Conservation (phyloP, 2,113 vertebrate species). For the Archilochus colubris region DNA sequence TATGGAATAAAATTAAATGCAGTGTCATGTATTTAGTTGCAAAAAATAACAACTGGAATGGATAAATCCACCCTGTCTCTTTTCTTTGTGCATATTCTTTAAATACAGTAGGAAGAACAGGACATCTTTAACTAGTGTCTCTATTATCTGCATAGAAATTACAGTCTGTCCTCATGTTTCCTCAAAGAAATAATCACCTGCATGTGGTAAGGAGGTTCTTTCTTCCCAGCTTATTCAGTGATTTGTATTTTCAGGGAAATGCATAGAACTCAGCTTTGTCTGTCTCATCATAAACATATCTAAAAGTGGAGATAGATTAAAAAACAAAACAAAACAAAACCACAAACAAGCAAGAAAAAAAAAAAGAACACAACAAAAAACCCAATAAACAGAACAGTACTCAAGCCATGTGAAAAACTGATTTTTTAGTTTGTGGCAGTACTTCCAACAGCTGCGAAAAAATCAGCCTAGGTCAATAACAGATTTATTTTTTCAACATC, state of each 20-base stretch:
- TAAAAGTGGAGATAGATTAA: neutral
- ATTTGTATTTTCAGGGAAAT: neutral
- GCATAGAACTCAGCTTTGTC: neutral
- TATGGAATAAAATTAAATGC: neutral
- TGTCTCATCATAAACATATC: neutral
- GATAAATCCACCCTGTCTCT: neutral
- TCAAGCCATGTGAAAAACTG: neutral
- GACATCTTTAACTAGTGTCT: neutral
- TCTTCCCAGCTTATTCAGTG: neutral
- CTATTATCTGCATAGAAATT: neutral
- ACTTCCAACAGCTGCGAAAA: neutral
- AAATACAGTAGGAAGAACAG: neutral
- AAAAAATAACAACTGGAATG: neutral
- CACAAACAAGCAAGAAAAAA: too few species aligned
- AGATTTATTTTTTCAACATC: neutral
- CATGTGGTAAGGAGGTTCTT: neutral
- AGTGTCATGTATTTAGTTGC: neutral
- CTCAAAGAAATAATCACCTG: neutral
- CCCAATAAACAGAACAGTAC: neutral
- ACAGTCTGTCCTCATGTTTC: neutral
- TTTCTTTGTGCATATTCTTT: neutral
- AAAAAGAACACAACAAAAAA: neutral
- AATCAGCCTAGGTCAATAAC: neutral
- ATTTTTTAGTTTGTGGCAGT: neutral
- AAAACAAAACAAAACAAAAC: neutral